Conservation (phyloP, 2,797 vertebrate species). For the Aplochiton taeniatus region DNA sequence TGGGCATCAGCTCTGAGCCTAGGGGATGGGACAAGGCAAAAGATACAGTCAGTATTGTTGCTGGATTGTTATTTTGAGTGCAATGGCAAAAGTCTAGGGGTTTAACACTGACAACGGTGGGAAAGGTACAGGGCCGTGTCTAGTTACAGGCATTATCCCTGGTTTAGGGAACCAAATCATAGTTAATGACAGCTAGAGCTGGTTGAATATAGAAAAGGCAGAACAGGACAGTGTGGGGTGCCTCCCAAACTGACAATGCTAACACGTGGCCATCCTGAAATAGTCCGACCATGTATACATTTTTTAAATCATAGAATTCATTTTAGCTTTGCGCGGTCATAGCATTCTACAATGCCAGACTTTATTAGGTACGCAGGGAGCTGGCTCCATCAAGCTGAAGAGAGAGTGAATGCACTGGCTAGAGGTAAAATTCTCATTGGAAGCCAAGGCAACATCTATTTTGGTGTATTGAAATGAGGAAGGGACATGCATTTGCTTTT, state of each 20-base stretch:
- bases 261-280: not conserved
- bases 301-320: too few relatives aligned
- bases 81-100: not conserved
- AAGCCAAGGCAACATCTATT: not conserved
- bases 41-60: slow-evolving; percentile 12
- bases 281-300: too few relatives aligned
- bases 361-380: too few relatives aligned
- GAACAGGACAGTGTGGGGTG: not conserved
- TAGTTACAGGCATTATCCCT: slow-evolving; percentile 12
- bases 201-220: not conserved
- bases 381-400: too few relatives aligned
- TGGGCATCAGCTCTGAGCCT: slow-evolving; percentile 99
- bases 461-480: not conserved
- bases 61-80: too few relatives aligned
- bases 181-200: slow-evolving; percentile 19
- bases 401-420: too few relatives aligned
- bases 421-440: too few relatives aligned
- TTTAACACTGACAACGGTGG: not conserved
- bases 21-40: slow-evolving; percentile 33
- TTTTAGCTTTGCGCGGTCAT: too few relatives aligned
- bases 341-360: too few relatives aligned
- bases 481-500: not conserved
- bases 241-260: not conserved
- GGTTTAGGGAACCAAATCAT: slow-evolving; percentile 11
- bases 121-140: slow-evolving; percentile 17